phyloP scores from a whole-genome alignment of 2,113 vertebrate species.

The Holacanthus passer region DNA sequence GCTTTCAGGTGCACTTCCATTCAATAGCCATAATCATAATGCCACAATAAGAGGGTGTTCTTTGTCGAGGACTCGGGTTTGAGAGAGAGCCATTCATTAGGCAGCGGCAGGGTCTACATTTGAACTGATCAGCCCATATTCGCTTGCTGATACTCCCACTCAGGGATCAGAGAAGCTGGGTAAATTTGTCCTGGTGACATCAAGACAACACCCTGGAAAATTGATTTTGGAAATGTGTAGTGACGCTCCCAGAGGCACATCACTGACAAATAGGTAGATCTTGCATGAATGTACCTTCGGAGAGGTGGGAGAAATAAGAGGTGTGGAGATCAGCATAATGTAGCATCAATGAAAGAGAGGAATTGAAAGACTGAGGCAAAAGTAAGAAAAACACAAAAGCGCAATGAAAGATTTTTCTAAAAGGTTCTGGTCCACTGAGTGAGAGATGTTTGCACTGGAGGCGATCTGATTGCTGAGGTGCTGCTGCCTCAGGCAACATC shows the following conservation, averaged over 20 bases:
- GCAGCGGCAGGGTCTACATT: background rate
- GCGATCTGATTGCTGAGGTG: constrained; percentile 22
- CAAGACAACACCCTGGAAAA: constrained; percentile 53
- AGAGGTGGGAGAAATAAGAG: constrained; percentile 14
- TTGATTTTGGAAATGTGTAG: constrained; percentile 43
- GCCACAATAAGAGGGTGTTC: constrained; percentile 22
- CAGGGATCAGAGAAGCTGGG: constrained; percentile 35
- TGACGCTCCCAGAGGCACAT: constrained; percentile 15
- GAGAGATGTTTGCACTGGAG: constrained; percentile 49
- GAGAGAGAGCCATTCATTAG: constrained; percentile 44
- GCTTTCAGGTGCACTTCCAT: constrained; percentile 10
- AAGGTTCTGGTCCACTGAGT: constrained; percentile 20
- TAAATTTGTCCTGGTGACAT: constrained; percentile 53
- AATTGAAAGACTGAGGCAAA: background rate
- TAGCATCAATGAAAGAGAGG: constrained; percentile 26
- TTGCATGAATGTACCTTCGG: constrained; percentile 46
- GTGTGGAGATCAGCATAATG: constrained; percentile 34
- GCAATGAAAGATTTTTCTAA: constrained; percentile 24
- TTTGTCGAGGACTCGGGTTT: background rate
- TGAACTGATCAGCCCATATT: constrained; percentile 47
- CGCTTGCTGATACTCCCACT: constrained; percentile 20
- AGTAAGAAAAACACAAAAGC: background rate
- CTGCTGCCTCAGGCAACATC: constrained; percentile 56
- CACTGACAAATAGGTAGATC: constrained; percentile 50
- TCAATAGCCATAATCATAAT: constrained; percentile 44